phyloP scores from a whole-genome alignment of 2,888 invertebrate genomes.

The Drosophila diplacantha region DNA sequence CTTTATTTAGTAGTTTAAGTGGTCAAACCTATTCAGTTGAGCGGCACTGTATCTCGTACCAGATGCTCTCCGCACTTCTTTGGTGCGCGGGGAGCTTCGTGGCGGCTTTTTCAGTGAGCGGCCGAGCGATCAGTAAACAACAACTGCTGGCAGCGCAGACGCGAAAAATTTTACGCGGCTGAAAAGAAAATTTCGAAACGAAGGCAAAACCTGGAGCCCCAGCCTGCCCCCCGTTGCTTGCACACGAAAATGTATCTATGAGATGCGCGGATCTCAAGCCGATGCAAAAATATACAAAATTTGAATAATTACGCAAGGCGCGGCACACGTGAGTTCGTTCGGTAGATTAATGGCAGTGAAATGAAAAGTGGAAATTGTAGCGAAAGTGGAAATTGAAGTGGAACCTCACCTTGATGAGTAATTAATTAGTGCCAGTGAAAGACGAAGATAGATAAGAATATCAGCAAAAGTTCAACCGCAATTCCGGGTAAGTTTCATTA shows the following conservation, averaged over 20 bases:
- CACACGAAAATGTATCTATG: conserved; percentile 41
- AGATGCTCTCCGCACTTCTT: conserved; percentile 37
- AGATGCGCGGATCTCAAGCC: conserved; percentile 47
- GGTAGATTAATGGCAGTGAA: conserved; percentile 24
- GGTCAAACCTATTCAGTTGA: too few relatives aligned
- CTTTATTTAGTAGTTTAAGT: too few relatives aligned
- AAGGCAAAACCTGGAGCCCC: conserved; percentile 41
- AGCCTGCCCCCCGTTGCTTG: conserved; percentile 13
- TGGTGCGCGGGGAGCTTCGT: conserved; percentile 46
- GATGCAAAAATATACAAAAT: conserved; percentile 34
- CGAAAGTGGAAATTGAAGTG: conserved; percentile 28
- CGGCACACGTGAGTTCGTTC: conserved; percentile 36
- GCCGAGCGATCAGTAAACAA: conserved; percentile 69
- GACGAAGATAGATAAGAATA: conserved; percentile 20
- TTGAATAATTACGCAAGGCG: conserved; percentile 62
- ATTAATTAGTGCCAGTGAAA: conserved; percentile 13
- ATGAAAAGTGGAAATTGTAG: conserved; percentile 35
- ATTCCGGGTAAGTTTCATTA: conserved; percentile 30
- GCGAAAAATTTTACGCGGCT: conserved; percentile 34
- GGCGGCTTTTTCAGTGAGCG: conserved; percentile 59
- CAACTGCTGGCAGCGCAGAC: conserved; percentile 54
- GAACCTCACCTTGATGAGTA: conserved; percentile 19
- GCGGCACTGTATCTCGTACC: conserved; percentile 35
- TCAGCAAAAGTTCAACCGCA: conserved; percentile 14
- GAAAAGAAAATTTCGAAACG: conserved; percentile 47